These are phyloP conservation scores for Nothoprocta perdicaria DNA, from an alignment of 2,113 vertebrate genomes.

Conservation along the genomic window DNA sequence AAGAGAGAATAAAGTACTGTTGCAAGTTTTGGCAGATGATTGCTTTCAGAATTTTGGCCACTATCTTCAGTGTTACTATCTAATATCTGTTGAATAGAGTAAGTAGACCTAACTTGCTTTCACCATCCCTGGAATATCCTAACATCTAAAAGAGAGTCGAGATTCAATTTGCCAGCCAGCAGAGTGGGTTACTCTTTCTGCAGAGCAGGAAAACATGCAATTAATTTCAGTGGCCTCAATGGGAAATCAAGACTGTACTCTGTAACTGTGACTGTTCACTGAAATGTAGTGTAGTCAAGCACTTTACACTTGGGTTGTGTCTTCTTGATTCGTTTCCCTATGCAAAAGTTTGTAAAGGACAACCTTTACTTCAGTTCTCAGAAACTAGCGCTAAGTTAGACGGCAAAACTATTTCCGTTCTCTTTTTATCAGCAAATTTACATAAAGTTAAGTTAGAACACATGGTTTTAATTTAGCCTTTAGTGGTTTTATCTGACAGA, in stretches of 20 bases:
- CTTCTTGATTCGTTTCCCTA: neutral
- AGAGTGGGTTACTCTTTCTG: neutral
- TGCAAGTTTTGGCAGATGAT: neutral
- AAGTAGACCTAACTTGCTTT: neutral
- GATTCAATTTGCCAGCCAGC: neutral
- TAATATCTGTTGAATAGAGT: neutral
- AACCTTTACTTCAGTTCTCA: neutral
- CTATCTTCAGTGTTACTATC: neutral
- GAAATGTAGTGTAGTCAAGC: neutral
- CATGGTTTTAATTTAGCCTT: conserved; percentile 53
- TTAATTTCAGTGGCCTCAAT: neutral
- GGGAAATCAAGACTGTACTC: neutral
- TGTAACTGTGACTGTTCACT: neutral
- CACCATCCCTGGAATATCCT: neutral
- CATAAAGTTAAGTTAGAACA: conserved; percentile 44
- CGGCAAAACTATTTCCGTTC: conserved; percentile 17
- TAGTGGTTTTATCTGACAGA: conserved; percentile 43
- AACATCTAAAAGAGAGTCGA: neutral
- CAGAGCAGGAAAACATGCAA: neutral
- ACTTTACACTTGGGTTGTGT: neutral
- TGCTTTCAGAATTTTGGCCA: neutral
- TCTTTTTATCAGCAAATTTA: conserved; percentile 37
- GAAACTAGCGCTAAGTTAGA: neutral
- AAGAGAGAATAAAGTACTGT: neutral
- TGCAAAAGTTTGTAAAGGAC: neutral